phyloP scores from a whole-genome alignment of 2,113 vertebrate genomes.

The Nymphicus hollandicus region DNA sequence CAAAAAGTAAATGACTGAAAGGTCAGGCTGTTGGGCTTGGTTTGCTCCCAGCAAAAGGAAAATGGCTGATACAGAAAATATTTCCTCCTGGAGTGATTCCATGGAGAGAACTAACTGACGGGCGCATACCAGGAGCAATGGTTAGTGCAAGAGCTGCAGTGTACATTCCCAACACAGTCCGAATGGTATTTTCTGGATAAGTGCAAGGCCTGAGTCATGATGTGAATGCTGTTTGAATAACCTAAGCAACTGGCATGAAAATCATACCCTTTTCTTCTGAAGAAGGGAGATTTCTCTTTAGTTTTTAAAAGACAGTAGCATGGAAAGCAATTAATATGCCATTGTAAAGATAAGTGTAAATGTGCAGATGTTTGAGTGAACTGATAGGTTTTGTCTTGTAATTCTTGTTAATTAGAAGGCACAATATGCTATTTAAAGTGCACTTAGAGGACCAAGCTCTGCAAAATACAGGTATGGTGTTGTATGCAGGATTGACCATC shows the following conservation, averaged over 20 bases:
- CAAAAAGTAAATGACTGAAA: background rate
- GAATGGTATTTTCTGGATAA: background rate
- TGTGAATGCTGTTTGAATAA: background rate
- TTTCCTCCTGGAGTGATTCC: constrained; percentile 30
- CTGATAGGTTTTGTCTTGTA: background rate
- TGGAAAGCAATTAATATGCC: background rate
- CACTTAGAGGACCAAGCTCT: background rate
- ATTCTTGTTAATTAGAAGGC: background rate
- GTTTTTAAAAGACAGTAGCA: background rate
- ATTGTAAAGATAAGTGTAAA: background rate
- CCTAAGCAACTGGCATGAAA: background rate
- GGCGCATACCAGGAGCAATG: background rate
- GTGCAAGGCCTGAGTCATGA: background rate
- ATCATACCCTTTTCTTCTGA: background rate
- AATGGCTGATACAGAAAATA: constrained; percentile 22
- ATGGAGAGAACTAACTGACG: background rate
- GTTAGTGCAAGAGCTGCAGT: background rate
- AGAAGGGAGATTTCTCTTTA: background rate
- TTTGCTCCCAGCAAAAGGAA: constrained; percentile 15
- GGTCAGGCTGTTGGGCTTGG: background rate
- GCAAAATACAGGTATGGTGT: accelerated
- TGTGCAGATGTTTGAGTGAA: background rate
- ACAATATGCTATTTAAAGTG: background rate
- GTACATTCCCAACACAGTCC: background rate
- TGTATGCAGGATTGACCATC: background rate